Percentiles rank a stretch among this genome's conserved stretches.
Conservation (phyloP, 2,797 vertebrate species). For the Urophycis tenuis region DNA sequence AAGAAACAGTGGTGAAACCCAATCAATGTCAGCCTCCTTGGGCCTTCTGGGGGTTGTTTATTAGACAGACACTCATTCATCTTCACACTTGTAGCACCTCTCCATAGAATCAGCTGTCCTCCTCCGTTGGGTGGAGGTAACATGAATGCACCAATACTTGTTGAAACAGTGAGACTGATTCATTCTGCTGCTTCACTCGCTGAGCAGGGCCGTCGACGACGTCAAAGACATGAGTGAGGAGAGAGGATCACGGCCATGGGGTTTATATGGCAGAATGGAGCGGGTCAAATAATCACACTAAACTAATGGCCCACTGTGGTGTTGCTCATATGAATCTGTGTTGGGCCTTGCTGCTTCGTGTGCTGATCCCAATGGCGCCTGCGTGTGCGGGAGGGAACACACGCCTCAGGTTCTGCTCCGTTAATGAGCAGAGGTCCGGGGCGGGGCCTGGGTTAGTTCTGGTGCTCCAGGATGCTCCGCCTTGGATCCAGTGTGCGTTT, state of each 20-base stretch:
- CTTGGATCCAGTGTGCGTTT: background rate
- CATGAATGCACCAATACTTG: slow-evolving; percentile 7
- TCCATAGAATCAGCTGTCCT: slow-evolving; percentile 10
- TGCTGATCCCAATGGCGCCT: background rate
- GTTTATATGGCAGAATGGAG: background rate
- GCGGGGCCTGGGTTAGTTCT: background rate
- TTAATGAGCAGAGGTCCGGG: background rate
- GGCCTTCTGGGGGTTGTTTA: background rate
- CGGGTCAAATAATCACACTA: background rate
- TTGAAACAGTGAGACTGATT: background rate
- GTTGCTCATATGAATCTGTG: background rate
- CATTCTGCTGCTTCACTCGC: background rate
- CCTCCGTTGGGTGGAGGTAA: background rate
- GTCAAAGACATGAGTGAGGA: background rate
- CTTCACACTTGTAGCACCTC: slow-evolving; percentile 7
- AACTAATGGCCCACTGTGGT: background rate
- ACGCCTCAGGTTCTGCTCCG: background rate
- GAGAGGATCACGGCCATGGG: background rate
- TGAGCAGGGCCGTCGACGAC: background rate
- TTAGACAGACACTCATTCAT: background rate
- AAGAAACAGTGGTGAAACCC: background rate
- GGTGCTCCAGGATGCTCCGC: background rate
- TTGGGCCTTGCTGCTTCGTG: background rate
- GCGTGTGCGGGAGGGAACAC: background rate
- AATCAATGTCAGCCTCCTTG: background rate